These are phyloP conservation scores for Malacoctenus gilli DNA, from an alignment of 2,797 vertebrate species.

Conservation along the genomic window DNA sequence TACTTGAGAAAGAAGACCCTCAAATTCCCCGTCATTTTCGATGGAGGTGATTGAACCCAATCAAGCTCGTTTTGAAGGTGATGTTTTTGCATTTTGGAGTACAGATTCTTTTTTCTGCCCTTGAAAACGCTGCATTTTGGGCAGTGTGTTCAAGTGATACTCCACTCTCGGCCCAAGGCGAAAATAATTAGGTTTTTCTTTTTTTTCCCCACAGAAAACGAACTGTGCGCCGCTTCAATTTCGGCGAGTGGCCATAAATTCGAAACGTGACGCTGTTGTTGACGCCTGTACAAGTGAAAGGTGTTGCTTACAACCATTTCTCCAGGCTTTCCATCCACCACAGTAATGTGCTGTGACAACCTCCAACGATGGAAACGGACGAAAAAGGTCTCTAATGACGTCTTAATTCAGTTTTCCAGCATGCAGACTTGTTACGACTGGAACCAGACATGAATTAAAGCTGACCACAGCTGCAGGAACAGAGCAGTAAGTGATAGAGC, in stretches of 20 bases:
- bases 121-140: conserved; percentile 16
- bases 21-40: too few species aligned
- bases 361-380: background rate
- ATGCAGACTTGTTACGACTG: conserved; percentile 1
- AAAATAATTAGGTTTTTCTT: too few species aligned
- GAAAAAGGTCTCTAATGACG: background rate
- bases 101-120: too few species aligned
- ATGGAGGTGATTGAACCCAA: too few species aligned
- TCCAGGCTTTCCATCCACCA: background rate
- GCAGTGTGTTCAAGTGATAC: conserved; percentile 20
- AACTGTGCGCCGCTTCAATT: conserved; percentile 5
- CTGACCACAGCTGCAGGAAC: background rate
- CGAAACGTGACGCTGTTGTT: conserved; percentile 12
- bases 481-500: background rate
- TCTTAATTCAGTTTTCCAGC: background rate
- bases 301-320: background rate
- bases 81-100: too few species aligned
- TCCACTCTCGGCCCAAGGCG: too few species aligned
- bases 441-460: conserved; percentile 4
- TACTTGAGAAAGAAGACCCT: too few species aligned
- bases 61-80: too few species aligned
- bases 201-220: conserved; percentile 3
- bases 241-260: background rate
- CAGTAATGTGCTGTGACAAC: conserved; percentile 4
- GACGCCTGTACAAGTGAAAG: background rate